A percentile compares a stretch with the other conserved stretches of the same genome.
Conservation (phyloP, 2,888 invertebrate species). For the Pocota personata region DNA sequence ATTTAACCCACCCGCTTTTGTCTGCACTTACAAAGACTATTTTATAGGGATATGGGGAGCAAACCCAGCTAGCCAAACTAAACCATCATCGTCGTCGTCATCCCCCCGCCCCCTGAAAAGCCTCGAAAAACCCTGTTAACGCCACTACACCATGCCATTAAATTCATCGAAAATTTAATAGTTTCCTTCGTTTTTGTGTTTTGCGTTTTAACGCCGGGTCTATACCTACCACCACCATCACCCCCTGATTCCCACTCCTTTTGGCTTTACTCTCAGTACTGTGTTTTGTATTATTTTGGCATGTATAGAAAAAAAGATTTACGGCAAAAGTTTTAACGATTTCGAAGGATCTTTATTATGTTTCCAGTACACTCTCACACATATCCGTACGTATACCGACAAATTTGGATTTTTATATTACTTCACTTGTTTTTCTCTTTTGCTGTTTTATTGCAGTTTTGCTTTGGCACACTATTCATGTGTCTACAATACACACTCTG, state of each 20-base stretch:
- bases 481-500: not conserved
- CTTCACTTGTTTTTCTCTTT: constrained; percentile 59
- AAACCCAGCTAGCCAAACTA: constrained; percentile 30
- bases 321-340: constrained; percentile 74
- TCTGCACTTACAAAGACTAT: constrained; percentile 9
- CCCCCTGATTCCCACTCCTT: not conserved
- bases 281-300: constrained; percentile 70
- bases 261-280: constrained; percentile 25
- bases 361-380: constrained; percentile 56
- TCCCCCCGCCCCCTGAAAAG: no score
- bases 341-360: constrained; percentile 71
- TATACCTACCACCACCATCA: not conserved
- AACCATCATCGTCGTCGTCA: constrained; percentile 13
- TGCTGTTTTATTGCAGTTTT: constrained; percentile 65
- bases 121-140: constrained; percentile 47
- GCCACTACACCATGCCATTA: constrained; percentile 71
- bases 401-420: constrained; percentile 66
- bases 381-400: constrained; percentile 29
- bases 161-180: constrained; percentile 73
- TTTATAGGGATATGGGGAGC: not conserved
- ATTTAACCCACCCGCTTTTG: constrained; percentile 51
- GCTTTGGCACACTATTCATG: constrained; percentile 51
- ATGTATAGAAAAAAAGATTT: constrained; percentile 73
- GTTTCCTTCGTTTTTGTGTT: constrained; percentile 71
- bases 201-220: constrained; percentile 62